These are phyloP conservation scores for Herpetotheres cachinnans DNA, from an alignment of 2,113 vertebrate genomes.

Conservation along the genomic window DNA sequence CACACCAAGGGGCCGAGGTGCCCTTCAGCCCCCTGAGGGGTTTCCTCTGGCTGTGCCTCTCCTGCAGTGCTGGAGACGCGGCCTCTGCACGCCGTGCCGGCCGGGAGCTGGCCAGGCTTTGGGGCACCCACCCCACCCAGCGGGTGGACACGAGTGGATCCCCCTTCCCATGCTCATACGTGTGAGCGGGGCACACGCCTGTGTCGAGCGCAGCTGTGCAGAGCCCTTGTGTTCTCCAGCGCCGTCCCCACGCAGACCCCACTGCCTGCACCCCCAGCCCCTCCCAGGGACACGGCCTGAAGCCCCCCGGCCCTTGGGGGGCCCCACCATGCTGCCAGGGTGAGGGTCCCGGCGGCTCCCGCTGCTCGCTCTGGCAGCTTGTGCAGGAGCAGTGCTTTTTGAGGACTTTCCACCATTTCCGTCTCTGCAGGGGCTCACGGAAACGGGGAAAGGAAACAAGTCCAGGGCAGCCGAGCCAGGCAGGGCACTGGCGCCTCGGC, in stretches of 20 bases:
- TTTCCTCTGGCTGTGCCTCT: neutral
- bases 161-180: neutral
- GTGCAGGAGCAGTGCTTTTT: neutral
- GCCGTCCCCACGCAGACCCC: accelerated
- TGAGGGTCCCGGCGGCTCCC: accelerated
- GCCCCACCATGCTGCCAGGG: accelerated
- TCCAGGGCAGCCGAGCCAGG: neutral
- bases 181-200: neutral
- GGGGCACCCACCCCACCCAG: neutral
- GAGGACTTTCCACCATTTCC: conserved; percentile 21
- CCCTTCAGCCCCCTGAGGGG: neutral
- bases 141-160: accelerated
- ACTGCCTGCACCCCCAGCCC: neutral
- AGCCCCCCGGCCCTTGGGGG: accelerated
- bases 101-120: accelerated
- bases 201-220: too few relatives aligned
- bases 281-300: accelerated
- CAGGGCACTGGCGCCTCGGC: neutral
- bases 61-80: neutral
- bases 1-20: neutral
- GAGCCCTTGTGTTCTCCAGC: neutral
- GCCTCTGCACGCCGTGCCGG: neutral
- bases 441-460: neutral
- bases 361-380: accelerated
- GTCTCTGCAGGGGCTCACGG: neutral